Evolutionary conservation across 1,140 invertebrate species (phyloP), one percentile per base, ranked within the genome.

Genomic region (Rhyacophila brunnea): DNA sequence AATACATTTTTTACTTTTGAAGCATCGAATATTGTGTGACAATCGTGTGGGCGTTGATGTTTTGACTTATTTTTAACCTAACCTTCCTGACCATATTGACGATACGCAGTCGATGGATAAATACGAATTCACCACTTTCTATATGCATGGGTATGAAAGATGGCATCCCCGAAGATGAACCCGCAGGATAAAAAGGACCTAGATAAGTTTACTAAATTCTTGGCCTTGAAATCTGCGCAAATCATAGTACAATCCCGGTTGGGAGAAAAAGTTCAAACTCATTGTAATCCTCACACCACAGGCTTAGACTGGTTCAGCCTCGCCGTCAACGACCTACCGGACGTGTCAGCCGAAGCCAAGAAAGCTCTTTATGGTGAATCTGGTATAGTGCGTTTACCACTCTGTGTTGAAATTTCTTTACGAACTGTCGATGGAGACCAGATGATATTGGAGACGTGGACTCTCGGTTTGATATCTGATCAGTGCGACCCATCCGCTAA

Each of bases 361-460:
- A 84, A 81, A 66, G 86, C 83, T 2, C 67, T 92, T 10, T 80
- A 80, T 10, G 57, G 46, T 6, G 58, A 65, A 13, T 50, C 55
- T 13, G 55, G 44, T 0, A 44, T 42, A 5, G 49, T 43, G 19
- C 43, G 40, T 32, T 34, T 62, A 18, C 64, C 64, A 15, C 47
- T 96, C 9, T 93, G 92, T 69, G 86, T 96, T 38, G 95, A 98
- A 81, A 96, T 96, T 51, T 95, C 92, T 0, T 78, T 97, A 9
- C 85, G 87, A 70, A 96, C 94, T 6, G 82, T 86, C 4, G 94
- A 96, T 72, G 92, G 90, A n/a, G 92, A 95, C 67, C 86, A 86
- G 61, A 91, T 96, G 87, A 87, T 93, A 18, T 77, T 97, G 40
- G 95, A 98, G 77, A 85, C 88, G 11, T 98, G 95, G 95, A 89